phyloP scores from a whole-genome alignment of 2,113 vertebrate genomes.

The Nothoprocta perdicaria region DNA sequence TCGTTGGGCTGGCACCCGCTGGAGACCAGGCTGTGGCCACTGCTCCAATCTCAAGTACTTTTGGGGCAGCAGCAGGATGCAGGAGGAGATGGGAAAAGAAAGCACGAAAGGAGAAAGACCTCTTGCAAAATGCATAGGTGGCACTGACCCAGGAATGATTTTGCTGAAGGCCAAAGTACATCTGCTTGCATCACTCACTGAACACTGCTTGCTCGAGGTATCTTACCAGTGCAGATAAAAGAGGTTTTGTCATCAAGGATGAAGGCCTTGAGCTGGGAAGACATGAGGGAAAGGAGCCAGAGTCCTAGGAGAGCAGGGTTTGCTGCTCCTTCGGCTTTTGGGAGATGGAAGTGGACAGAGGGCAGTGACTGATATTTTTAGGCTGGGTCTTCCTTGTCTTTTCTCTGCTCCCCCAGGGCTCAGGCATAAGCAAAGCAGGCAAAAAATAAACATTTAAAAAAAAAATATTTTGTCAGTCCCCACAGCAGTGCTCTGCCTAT shows the following conservation, averaged over 20 bases:
- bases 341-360: not conserved
- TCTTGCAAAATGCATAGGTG: not conserved
- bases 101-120: not conserved
- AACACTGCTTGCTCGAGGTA: not conserved
- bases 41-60: not conserved
- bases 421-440: too few species aligned
- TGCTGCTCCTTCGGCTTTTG: not conserved
- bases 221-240: not conserved
- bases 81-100: not conserved
- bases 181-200: not conserved
- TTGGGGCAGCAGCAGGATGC: not conserved
- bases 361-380: not conserved
- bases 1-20: not conserved
- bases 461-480: too few species aligned
- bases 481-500: not conserved
- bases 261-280: not conserved
- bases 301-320: not conserved
- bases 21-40: not conserved
- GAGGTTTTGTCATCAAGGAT: not conserved
- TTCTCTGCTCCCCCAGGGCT: not conserved
- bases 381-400: not conserved
- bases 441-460: too few species aligned
- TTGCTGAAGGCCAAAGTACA: not conserved
- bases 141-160: not conserved
- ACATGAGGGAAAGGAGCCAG: not conserved